A percentile compares a stretch with the other conserved stretches of the same genome.
phyloP scores from a whole-genome alignment of 92 coral and sea anemone species.

The Desmophyllum pertusum region DNA sequence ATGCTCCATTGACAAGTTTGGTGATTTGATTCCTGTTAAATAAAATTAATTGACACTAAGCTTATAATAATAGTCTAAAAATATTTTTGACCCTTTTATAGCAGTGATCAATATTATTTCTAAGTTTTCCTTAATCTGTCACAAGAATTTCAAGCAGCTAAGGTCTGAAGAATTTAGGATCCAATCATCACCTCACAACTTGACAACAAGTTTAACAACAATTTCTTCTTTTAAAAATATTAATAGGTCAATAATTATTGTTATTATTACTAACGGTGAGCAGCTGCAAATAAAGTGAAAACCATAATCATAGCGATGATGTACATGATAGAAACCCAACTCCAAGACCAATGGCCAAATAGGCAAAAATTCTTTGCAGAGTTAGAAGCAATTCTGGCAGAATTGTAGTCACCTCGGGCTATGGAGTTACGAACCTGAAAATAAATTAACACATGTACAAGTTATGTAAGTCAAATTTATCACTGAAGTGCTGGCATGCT shows the following conservation, averaged over 20 bases:
- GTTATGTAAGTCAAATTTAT: neutral
- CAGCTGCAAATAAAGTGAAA: neutral
- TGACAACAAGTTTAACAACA: no score
- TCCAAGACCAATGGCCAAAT: constrained; percentile 68
- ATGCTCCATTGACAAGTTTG: no score
- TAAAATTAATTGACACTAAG: no score
- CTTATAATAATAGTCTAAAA: no score
- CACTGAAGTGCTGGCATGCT: neutral
- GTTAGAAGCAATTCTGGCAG: constrained; percentile 67
- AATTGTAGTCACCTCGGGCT: constrained; percentile 67
- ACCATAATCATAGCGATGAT: constrained; percentile 24
- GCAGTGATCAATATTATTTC: no score
- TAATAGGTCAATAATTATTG: neutral
- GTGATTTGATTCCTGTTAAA: no score
- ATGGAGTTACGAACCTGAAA: constrained; percentile 64
- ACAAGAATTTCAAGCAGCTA: no score
- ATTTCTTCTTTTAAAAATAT: neutral
- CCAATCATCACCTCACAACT: no score
- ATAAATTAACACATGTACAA: neutral
- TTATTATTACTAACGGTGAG: neutral
- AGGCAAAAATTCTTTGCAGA: constrained; percentile 67
- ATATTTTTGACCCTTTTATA: no score
- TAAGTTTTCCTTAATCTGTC: no score
- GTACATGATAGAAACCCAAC: constrained; percentile 48
- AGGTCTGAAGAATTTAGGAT: no score